phyloP scores from a whole-genome alignment of 2,888 invertebrate genomes.

The Trisateles emortualis region DNA sequence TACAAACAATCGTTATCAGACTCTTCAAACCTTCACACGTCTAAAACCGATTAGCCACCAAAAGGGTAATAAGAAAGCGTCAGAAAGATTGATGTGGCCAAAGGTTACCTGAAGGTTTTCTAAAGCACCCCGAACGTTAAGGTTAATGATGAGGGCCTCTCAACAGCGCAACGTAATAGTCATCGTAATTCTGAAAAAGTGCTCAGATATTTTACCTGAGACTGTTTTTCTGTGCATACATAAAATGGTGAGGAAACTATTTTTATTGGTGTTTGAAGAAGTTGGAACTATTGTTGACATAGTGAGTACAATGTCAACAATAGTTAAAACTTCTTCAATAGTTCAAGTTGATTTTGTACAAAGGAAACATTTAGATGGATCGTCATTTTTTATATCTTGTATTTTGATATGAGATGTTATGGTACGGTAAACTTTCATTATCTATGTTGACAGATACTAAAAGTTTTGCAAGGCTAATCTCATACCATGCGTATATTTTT shows the following conservation, averaged over 20 bases:
- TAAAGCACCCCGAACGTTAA: slow-evolving; percentile 54
- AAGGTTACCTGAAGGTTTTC: slow-evolving; percentile 47
- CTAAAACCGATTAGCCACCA: slow-evolving; percentile 49
- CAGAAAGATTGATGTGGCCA: slow-evolving; percentile 58
- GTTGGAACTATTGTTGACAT: not conserved
- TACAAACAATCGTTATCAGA: slow-evolving; percentile 6
- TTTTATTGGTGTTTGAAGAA: not conserved
- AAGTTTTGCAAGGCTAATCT: too few relatives aligned
- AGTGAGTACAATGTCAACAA: too few relatives aligned
- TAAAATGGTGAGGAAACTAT: slow-evolving; percentile 36
- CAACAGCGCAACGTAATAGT: slow-evolving; percentile 49
- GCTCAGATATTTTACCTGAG: slow-evolving; percentile 54
- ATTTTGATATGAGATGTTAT: too few relatives aligned
- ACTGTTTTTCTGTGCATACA: slow-evolving; percentile 46
- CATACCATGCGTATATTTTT: too few relatives aligned
- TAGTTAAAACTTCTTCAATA: too few relatives aligned
- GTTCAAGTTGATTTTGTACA: too few relatives aligned
- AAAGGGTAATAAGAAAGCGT: slow-evolving; percentile 49
- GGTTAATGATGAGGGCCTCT: slow-evolving; percentile 62
- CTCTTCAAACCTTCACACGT: slow-evolving; percentile 31
- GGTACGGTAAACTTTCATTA: too few relatives aligned
- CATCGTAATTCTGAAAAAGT: slow-evolving; percentile 61
- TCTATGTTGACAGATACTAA: too few relatives aligned
- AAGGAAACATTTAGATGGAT: too few relatives aligned
- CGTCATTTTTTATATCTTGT: too few relatives aligned